phyloP scores from a whole-genome alignment of 2,888 invertebrate genomes.

The Aelia acuminata region DNA sequence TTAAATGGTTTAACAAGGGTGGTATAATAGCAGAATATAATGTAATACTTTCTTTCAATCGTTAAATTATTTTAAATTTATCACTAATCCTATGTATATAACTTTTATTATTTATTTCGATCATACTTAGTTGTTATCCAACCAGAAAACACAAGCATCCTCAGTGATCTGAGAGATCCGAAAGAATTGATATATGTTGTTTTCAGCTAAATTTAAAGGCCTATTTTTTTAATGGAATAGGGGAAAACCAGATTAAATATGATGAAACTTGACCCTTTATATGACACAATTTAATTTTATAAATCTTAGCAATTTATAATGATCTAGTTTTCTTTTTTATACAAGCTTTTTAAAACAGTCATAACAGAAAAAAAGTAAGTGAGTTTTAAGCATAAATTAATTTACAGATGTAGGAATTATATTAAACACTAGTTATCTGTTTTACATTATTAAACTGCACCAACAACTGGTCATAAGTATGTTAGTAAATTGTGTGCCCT shows the following conservation, averaged over 20 bases:
- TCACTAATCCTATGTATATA: neutral
- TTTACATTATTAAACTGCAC: neutral
- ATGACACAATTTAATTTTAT: slow-evolving; percentile 5
- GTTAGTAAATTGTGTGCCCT: neutral
- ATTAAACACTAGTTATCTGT: neutral
- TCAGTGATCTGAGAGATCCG: neutral
- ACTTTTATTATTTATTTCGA: neutral
- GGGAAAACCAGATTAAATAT: neutral
- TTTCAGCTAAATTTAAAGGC: neutral
- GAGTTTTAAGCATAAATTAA: neutral
- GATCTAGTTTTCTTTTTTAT: neutral
- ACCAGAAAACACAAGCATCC: neutral
- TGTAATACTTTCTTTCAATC: neutral
- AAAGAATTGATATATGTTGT: neutral
- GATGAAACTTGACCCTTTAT: too few species aligned
- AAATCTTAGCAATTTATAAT: neutral
- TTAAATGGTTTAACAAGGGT: neutral
- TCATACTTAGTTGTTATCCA: neutral
- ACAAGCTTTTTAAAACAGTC: neutral
- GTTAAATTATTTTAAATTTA: neutral
- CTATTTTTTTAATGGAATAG: neutral
- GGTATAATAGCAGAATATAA: neutral
- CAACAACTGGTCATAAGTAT: neutral
- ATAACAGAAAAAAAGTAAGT: neutral
- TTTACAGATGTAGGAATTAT: neutral